Percentiles rank a stretch among this genome's conserved stretches.
phyloP scores from a whole-genome alignment of 2,113 vertebrate species.

The Dicerorhinus sumatrensis region DNA sequence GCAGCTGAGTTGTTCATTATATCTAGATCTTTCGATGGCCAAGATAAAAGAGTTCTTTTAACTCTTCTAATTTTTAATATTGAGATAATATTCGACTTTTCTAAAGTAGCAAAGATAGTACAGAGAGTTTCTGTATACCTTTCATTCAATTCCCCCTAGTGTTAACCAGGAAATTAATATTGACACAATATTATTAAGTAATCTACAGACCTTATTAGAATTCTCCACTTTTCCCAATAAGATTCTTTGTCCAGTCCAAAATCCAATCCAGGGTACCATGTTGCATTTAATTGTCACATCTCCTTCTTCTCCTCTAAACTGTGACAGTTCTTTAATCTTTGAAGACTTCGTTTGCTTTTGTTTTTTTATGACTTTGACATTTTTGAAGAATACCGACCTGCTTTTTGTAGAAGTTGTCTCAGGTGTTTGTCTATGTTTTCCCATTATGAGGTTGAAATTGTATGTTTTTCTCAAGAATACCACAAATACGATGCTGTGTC shows the following conservation, averaged over 20 bases:
- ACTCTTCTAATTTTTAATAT: neutral
- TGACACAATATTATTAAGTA: neutral
- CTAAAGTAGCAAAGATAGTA: neutral
- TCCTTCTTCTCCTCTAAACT: neutral
- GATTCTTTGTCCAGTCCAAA: neutral
- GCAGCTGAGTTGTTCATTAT: neutral
- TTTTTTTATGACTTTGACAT: neutral
- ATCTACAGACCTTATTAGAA: neutral
- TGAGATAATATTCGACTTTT: neutral
- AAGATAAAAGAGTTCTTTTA: neutral
- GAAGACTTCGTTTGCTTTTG: neutral
- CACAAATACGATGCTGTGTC: neutral
- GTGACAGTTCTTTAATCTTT: neutral
- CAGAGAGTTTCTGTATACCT: neutral
- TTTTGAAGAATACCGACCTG: neutral
- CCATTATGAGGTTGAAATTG: neutral
- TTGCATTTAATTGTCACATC: neutral
- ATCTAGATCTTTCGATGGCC: neutral
- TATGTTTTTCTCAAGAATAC: neutral
- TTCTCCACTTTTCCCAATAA: neutral
- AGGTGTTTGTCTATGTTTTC: neutral
- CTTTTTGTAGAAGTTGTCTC: neutral
- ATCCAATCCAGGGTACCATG: neutral
- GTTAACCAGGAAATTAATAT: neutral
- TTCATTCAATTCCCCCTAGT: neutral